A percentile compares a stretch with the other conserved stretches of the same genome.
These are phyloP conservation scores for Zosterops pallidus DNA, from an alignment of 2,113 vertebrate genomes.

Conservation along the genomic window DNA sequence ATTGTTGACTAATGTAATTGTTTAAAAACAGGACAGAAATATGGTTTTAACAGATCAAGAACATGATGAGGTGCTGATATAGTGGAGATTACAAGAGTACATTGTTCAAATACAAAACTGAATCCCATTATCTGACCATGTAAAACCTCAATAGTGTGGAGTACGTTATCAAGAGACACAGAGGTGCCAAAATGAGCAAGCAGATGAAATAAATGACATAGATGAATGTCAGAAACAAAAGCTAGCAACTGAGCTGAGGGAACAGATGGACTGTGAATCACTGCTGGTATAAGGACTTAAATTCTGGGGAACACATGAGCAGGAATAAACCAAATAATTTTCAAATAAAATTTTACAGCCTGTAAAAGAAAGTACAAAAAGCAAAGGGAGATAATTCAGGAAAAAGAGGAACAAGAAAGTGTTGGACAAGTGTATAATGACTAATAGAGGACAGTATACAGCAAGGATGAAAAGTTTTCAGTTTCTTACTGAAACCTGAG, in stretches of 20 bases:
- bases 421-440: not conserved
- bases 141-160: not conserved
- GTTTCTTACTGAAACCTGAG: not conserved
- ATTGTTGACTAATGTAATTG: not conserved
- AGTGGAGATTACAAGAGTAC: not conserved
- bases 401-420: not conserved
- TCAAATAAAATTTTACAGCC: not conserved
- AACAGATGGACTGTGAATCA: constrained; percentile 30
- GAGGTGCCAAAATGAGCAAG: constrained; percentile 43
- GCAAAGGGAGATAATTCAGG: not conserved
- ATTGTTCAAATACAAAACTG: not conserved
- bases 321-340: not conserved
- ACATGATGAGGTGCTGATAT: not conserved
- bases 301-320: not conserved
- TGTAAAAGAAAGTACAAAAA: not conserved
- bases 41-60: not conserved
- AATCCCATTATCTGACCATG: not conserved
- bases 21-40: not conserved
- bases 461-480: not conserved
- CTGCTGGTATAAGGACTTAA: constrained; percentile 3
- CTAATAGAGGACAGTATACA: not conserved
- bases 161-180: not conserved
- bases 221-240: not conserved
- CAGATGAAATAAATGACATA: not conserved
- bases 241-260: constrained; percentile 13